phyloP scores from a whole-genome alignment of 2,797 vertebrate genomes.

The Poecilia picta region DNA sequence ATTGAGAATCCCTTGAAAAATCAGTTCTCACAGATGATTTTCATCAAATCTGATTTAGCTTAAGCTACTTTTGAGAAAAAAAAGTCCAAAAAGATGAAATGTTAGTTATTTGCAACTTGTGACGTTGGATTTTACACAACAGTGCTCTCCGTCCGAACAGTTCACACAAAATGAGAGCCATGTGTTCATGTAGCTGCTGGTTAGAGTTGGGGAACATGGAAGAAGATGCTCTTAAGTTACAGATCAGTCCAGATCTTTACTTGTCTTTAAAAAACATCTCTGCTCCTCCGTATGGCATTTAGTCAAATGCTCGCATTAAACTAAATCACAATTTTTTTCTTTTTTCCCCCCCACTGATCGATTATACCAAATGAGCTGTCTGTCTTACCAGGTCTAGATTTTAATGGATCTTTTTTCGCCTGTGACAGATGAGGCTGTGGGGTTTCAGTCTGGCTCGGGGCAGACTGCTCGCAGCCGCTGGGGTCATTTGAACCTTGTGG shows the following conservation, averaged over 20 bases:
- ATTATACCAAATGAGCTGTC: constrained; percentile 81
- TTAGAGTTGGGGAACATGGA: constrained; percentile 53
- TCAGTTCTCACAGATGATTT: neutral
- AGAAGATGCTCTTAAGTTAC: constrained; percentile 59
- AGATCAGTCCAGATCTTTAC: constrained; percentile 55
- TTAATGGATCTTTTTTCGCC: constrained; percentile 81
- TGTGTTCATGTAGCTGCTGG: constrained; percentile 52
- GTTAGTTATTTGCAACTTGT: constrained; percentile 57
- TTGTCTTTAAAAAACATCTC: constrained; percentile 66
- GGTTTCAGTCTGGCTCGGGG: constrained; percentile 60
- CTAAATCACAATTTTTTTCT: constrained; percentile 64
- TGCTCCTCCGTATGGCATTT: constrained; percentile 83
- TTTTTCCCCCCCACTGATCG: constrained; percentile 71
- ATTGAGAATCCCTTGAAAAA: neutral
- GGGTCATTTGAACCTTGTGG: constrained; percentile 89
- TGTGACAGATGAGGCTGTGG: constrained; percentile 70
- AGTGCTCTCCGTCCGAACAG: constrained; percentile 42
- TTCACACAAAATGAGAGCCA: constrained; percentile 72
- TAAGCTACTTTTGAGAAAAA: neutral
- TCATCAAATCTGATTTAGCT: neutral
- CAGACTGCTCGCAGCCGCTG: constrained; percentile 75
- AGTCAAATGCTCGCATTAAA: constrained; percentile 84
- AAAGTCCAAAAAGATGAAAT: neutral
- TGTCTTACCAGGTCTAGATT: constrained; percentile 83
- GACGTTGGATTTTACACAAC: constrained; percentile 67